phyloP scores from a whole-genome alignment of 1,140 invertebrate species.

The Stegodyphus dumicola region DNA sequence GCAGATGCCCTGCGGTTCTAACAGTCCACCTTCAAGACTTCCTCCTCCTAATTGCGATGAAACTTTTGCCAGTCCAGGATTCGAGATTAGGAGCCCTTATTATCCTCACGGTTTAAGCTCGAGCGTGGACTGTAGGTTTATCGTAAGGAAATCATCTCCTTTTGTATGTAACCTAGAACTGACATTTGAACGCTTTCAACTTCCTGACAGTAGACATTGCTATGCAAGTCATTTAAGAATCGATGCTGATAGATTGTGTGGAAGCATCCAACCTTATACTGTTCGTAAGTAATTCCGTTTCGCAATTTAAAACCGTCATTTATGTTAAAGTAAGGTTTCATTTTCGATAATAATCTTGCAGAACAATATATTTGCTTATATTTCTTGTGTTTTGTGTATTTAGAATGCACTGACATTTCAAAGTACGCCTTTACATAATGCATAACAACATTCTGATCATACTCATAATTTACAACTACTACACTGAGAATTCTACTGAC shows the following conservation, averaged over 20 bases:
- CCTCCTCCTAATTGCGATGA: conserved; percentile 56
- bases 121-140: conserved; percentile 40
- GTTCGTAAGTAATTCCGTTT: conserved; percentile 28
- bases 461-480: no score
- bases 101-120: conserved; percentile 42
- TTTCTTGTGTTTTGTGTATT: no score
- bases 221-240: conserved; percentile 29
- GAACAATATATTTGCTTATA: no score
- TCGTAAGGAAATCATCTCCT: conserved; percentile 38
- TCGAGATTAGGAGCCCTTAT: conserved; percentile 50
- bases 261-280: conserved; percentile 40
- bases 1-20: conserved; percentile 31
- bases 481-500: no score
- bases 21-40: conserved; percentile 7
- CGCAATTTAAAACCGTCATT: no score
- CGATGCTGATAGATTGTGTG: conserved; percentile 41
- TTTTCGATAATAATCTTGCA: no score
- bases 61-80: conserved; percentile 20
- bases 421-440: no score
- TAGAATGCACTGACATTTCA: no score
- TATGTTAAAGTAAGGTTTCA: no score
- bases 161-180: conserved; percentile 47
- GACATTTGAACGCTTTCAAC: conserved; percentile 40
- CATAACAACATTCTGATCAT: no score
- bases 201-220: conserved; percentile 44